A percentile compares a stretch with the other conserved stretches of the same genome.
These are phyloP conservation scores for Drosophila tropicalis DNA, from an alignment of 1,140 invertebrate genomes.

Conservation along the genomic window DNA sequence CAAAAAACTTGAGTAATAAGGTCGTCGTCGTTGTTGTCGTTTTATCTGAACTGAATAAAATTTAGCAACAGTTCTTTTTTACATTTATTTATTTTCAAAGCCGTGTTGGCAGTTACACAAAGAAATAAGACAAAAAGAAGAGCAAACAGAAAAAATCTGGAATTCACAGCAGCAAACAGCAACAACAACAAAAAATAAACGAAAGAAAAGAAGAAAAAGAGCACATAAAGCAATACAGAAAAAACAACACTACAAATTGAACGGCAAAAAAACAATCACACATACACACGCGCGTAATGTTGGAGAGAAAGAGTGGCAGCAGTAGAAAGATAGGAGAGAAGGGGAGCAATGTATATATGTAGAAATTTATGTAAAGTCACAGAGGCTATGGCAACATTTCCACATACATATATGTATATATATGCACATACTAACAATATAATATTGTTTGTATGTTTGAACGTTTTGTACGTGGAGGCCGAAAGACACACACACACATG, in stretches of 20 bases:
- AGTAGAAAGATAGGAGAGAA: conserved; percentile 6
- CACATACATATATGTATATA: not conserved
- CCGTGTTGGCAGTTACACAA: conserved; percentile 55
- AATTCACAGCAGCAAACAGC: conserved; percentile 46
- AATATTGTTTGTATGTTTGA: conserved; percentile 22
- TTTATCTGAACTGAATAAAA: conserved; percentile 46
- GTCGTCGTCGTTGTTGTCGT: conserved; percentile 3
- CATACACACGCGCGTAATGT: conserved; percentile 24
- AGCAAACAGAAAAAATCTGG: conserved; percentile 42
- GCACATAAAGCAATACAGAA: conserved; percentile 43
- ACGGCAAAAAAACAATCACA: conserved; percentile 45
- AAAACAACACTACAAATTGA: conserved; percentile 38
- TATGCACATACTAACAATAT: conserved; percentile 15
- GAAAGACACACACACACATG: conserved; percentile 42
- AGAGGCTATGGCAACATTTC: conserved; percentile 21
- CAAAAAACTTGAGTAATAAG: conserved; percentile 7
- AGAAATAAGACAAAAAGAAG: conserved; percentile 24
- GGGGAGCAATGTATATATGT: conserved; percentile 36
- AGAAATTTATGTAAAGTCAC: conserved; percentile 64
- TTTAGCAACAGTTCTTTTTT: conserved; percentile 6
- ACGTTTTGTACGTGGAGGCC: conserved; percentile 56
- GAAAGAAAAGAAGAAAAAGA: conserved; percentile 44
- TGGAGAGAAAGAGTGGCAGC: conserved; percentile 16
- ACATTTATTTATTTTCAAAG: conserved; percentile 15
- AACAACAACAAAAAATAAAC: conserved; percentile 44